Conservation (phyloP, 2,888 invertebrate species). For the Elysia crispata region DNA sequence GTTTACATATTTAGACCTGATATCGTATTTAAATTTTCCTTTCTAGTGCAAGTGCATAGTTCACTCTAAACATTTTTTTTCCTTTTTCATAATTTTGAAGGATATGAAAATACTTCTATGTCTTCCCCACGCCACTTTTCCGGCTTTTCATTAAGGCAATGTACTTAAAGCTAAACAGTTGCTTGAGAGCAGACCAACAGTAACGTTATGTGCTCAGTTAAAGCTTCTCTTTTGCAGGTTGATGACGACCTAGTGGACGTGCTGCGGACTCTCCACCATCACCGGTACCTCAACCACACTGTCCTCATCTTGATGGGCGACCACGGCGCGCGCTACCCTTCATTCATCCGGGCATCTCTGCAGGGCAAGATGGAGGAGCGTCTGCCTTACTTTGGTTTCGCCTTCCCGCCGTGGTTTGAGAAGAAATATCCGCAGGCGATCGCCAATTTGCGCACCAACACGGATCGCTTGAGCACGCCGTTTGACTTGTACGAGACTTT, state of each 20-base stretch:
- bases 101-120: no score
- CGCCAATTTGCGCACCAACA: constrained; percentile 82
- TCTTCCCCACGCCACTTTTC: no score
- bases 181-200: no score
- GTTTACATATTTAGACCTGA: no score
- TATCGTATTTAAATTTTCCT: no score
- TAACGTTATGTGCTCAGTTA: no score
- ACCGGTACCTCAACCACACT: constrained; percentile 86
- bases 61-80: no score
- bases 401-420: constrained; percentile 86
- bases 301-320: constrained; percentile 93
- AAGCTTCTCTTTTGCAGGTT: constrained; percentile 79
- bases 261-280: constrained; percentile 81
- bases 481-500: constrained; percentile 93
- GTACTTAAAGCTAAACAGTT: no score
- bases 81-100: no score
- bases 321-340: constrained; percentile 87
- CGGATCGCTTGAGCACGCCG: constrained; percentile 87
- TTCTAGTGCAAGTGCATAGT: no score
- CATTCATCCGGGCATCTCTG: constrained; percentile 87
- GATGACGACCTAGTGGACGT: constrained; percentile 84
- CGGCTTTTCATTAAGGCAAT: no score
- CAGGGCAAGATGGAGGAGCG: constrained; percentile 96
- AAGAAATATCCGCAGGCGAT: constrained; percentile 82
- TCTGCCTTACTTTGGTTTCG: constrained; percentile 89